Base-by-base conservation (phyloP, 2,113 vertebrate genomes). In the Vulpes vulpes region DNA sequence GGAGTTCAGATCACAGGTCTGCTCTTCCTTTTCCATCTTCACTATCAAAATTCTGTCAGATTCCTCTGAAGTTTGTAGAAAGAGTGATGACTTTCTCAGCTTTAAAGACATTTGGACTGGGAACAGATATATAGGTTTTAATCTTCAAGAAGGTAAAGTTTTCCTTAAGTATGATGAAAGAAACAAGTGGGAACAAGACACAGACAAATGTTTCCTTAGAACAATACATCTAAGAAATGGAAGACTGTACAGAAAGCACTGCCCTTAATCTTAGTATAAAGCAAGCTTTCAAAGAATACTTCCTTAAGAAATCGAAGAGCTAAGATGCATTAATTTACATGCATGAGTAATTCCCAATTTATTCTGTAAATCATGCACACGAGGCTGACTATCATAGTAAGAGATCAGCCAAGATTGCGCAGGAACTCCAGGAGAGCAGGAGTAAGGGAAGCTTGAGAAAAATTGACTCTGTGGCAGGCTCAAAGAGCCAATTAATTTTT, bases 11-110 rank as follows among this genome's bases (percentile, higher is more conserved):
- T 51, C 74, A 30, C 17, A 74, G 59, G 76, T 53, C 59, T 62
- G 53, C 30, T 86, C 38, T 51, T 91, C 65, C 38, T 87, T 84
- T 85, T 96, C 85, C 57, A 92, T 94, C 73, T 95, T 97, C 91
- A 95, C 82, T 27, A 30, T 55, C 11, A 94, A 65, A 80, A 76
- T 17, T 22, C 25, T 20, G 22, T 32, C 65, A 32, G 89, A 51
- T 30, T 91, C 81, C 9, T 69, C 62, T 65, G 79, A n/a, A 49
- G 6, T 91, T 64, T 91, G 93, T 81, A 55, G 67, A 32, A 76
- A 51, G 30, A 35, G 20, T 20, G 59, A 73, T 5, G 30, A 55
- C 27, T 91, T 53, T 84, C 27, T 89, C 82, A 76, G 5, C 59
- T 78, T 49, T 80, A 67, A 49, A 91, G 92, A 94, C 94, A 97